A percentile compares a stretch with the other conserved stretches of the same genome.
phyloP scores from a whole-genome alignment of 2,888 invertebrate species.

The Lasius platythorax region DNA sequence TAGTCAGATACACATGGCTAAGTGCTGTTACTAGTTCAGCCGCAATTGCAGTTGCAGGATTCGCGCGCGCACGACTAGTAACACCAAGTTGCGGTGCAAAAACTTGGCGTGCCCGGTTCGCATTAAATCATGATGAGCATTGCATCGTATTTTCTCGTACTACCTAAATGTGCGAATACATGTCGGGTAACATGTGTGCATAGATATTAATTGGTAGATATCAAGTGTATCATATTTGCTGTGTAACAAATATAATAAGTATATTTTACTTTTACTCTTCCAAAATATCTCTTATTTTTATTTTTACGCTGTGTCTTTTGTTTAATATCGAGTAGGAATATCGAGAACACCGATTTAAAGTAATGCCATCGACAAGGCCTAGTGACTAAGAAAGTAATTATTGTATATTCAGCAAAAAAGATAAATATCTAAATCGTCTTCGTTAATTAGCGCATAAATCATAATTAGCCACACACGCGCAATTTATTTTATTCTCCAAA shows the following conservation, averaged over 20 bases:
- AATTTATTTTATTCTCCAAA: neutral
- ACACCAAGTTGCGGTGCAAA: slow-evolving; percentile 37
- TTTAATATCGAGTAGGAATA: neutral
- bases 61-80: slow-evolving; percentile 19
- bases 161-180: slow-evolving; percentile 38
- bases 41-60: slow-evolving; percentile 30
- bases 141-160: slow-evolving; percentile 35
- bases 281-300: neutral
- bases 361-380: too few species aligned
- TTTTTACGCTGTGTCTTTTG: neutral
- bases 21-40: slow-evolving; percentile 25
- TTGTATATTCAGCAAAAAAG: neutral
- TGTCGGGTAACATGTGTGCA: neutral
- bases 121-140: slow-evolving; percentile 50
- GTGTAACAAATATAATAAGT: neutral
- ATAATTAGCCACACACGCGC: neutral
- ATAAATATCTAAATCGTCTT: neutral
- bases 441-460: neutral
- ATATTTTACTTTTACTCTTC: slow-evolving; percentile 15
- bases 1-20: slow-evolving; percentile 25
- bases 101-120: slow-evolving; percentile 44
- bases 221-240: neutral
- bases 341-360: neutral
- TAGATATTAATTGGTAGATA: neutral
- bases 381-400: neutral